These are phyloP conservation scores for Meles meles DNA, from an alignment of 2,113 vertebrate genomes.

Conservation along the genomic window DNA sequence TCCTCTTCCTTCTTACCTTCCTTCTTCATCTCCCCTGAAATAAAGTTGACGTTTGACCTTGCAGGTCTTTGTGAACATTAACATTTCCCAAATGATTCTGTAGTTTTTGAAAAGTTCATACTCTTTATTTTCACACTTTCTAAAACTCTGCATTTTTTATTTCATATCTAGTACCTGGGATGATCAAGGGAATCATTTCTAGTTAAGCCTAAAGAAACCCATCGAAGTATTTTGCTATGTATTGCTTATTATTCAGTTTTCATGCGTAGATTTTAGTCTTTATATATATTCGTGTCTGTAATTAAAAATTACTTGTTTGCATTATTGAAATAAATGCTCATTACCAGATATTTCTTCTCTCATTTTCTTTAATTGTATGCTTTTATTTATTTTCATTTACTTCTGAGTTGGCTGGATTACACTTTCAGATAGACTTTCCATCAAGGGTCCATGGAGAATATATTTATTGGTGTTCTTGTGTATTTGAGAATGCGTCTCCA, in stretches of 20 bases:
- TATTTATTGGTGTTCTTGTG: background rate
- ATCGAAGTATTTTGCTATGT: background rate
- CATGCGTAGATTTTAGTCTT: background rate
- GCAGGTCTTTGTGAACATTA: background rate
- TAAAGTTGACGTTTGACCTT: background rate
- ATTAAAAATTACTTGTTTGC: background rate
- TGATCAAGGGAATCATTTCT: background rate
- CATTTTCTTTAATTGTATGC: background rate
- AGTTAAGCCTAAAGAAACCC: conserved; percentile 16
- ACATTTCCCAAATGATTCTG: background rate
- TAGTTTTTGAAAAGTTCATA: background rate
- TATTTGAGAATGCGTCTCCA: background rate
- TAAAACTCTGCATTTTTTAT: background rate
- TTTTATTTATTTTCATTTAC: conserved; percentile 1
- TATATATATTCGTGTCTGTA: background rate
- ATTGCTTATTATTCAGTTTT: background rate
- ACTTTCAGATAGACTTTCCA: background rate
- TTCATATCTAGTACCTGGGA: background rate
- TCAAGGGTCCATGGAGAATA: background rate
- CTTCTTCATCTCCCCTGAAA: background rate
- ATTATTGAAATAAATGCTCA: conserved; percentile 6
- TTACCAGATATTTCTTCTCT: background rate
- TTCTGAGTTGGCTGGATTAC: background rate
- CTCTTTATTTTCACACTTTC: background rate
- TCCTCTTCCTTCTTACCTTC: background rate